Evolutionary conservation across 2,797 vertebrate species (phyloP), one percentile per base, ranked within the genome.

Genomic region (Peromyscus aztecus): DNA sequence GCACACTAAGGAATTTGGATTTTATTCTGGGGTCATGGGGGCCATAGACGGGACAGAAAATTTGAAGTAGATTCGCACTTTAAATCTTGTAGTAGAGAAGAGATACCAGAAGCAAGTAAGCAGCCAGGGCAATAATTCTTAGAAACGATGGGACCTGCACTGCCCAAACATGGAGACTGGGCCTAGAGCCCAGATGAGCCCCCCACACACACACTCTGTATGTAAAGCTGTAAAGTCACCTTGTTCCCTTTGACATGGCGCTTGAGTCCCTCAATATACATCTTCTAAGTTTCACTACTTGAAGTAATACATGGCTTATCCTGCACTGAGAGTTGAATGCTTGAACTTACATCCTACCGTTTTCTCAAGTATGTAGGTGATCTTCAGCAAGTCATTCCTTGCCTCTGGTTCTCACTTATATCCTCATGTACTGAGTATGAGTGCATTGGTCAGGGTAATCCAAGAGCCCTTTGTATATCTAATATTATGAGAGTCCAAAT

Each of bases 231-330:
- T 95, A 85, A 94, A 96, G 89, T 94, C 85, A 77, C 75, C 69
- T 94, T 37, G 0, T 94, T 94, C 31, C 94, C 55, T 81, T 89
- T 76, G 78, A 59, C 92, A 40, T 90, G 46, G 67, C 88, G 96
- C 82, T 75, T 65, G 29, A 96, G 78, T 87, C 89, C 94, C 59
- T 94, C 21, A 46, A 34, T 88, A 82, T 76, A 67, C 91, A 82
- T 61, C 23, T 43, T 93, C 94, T 94, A 84, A 92, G 57, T 88
- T 92, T 37, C 65, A 29, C 81, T 90, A 59, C 90, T 96, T 94
- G 75, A 94, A 88, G 12, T 57, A 73, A 75, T 93, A 5, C 76
- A 52, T 31, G 77, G 94, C 61, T 46, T 2, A 14, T 86, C 34
- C 88, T 76, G 17, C 86, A 65, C 40, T 92, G 31, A 94, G n/a